Evolutionary conservation across 2,888 invertebrate genomes (phyloP), one percentile per base, ranked within the genome.

Genomic region (Napeogenes sylphis): DNA sequence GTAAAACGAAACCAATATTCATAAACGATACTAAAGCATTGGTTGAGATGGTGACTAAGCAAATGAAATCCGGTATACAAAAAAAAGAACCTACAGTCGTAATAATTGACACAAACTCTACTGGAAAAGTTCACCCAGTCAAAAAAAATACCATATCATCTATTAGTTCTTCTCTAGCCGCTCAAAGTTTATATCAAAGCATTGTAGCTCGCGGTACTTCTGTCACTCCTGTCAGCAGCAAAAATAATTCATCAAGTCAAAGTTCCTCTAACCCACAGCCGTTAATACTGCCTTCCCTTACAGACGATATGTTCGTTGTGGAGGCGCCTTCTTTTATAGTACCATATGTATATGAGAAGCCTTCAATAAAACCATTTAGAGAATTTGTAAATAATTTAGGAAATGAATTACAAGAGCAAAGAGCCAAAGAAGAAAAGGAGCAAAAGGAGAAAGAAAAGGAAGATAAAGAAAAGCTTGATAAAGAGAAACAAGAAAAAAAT

Each of bases 301-400:
- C 97, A 30, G 97, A 97, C 80, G 97, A 97, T 74, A 97, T 97
- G 95, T 97, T 95, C 81, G 97, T 97, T 12, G 95, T 97, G 10
- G 97, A 97, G 84, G 97, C 97, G 38, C 97, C 97, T 5, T 97
- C 97, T 32, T 97, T 97, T 79, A 97, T 97, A 78, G 97, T 97
- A 71, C 97, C 97, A 56, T 97, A 97, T 81, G 96, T 97, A 32
- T 97, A 97, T 84, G 97, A 97, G 81, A 97, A 97, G 80, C 96
- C 97, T 10, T 96, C 97, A 1, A 82, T 94, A 4, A 94, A 94
- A 74, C 94, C 95, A 63, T 92, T 97, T 68, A 94, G 94, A 78
- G 94, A 95, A 69, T 94, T 94, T 79, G 92, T 96, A 42, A 90
- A 90, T 45, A 91, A 92, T 72, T 85, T 94, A 67, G 93, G 92